phyloP scores from a whole-genome alignment of 2,797 vertebrate genomes.

The Amazonetta brasiliensis region DNA sequence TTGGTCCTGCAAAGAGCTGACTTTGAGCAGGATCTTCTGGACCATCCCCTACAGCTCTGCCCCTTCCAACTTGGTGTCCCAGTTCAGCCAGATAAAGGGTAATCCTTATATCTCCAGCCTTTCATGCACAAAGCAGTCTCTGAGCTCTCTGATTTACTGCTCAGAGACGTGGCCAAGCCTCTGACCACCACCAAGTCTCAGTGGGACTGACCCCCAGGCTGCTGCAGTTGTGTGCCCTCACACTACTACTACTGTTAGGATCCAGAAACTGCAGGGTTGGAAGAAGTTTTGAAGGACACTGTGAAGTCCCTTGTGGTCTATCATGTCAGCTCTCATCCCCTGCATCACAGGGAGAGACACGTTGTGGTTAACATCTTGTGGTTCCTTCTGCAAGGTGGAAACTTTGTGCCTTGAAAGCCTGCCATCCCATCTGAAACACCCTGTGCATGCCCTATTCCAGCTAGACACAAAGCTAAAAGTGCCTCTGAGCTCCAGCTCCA shows the following conservation, averaged over 20 bases:
- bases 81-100: neutral
- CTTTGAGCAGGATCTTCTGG: neutral
- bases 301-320: neutral
- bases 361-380: neutral
- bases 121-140: neutral
- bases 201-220: neutral
- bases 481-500: neutral
- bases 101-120: neutral
- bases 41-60: neutral
- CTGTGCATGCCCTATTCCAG: no score
- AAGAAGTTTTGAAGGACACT: neutral
- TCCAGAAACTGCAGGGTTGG: neutral
- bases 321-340: neutral
- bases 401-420: neutral
- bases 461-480: neutral
- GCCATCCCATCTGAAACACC: neutral
- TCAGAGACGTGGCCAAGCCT: neutral
- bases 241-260: neutral
- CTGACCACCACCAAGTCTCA: rapidly evolving
- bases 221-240: rapidly evolving
- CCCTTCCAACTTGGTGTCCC: neutral
- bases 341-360: neutral
- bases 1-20: neutral
- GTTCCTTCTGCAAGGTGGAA: neutral
- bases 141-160: neutral